Evolutionary conservation across 2,797 vertebrate species (phyloP), one percentile per base, ranked within the genome.

Genomic region (Premnoplex brunnescens): DNA sequence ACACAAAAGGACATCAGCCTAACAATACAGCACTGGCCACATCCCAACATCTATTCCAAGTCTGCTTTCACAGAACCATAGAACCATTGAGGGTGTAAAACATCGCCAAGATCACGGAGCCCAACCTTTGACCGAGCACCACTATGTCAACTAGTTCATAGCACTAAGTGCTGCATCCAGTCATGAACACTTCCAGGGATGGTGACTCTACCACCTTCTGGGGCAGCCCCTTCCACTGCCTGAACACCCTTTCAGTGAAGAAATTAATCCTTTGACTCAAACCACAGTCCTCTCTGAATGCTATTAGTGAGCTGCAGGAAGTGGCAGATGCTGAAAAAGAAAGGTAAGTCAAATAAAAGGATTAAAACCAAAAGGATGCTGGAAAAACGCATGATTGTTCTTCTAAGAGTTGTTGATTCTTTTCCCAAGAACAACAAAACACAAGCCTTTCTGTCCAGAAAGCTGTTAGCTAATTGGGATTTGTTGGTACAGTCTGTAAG

Each of bases 401-500:
- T 59, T 86, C 34, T 89, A 30, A 94, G 60, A 78, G 28, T 88
- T 80, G 11, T 27, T 87, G 4, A 2, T 36, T 72, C 46, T 64
- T 79, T 72, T 60, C 41, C 23, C 41, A 84, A 68, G 73, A 27
- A 58, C 81, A 95, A 93, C 7, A 80, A 43, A 72, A 73, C 39
- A 15, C 59, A 44, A 55, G 10, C 27, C 58, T 49, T 44, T 88
- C 75, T 80, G 93, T 48, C 39, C 56, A 84, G 75, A 13, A 88
- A 91, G 54, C 34, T 49, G 39, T 83, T 90, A 91, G 56, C 15
- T 92, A 94, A 89, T 49, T 91, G 56, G 21, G 48, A 83, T 88
- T 83, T 93, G 41, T 58, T 96, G 66, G 55, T 72, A 77, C 21
- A 60, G 56, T 30, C 34, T 93, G 13, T 15, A 92, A 67, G 17